Evolutionary conservation across 2,888 invertebrate genomes (phyloP).

Genomic region (Punctoribates punctum): DNA sequence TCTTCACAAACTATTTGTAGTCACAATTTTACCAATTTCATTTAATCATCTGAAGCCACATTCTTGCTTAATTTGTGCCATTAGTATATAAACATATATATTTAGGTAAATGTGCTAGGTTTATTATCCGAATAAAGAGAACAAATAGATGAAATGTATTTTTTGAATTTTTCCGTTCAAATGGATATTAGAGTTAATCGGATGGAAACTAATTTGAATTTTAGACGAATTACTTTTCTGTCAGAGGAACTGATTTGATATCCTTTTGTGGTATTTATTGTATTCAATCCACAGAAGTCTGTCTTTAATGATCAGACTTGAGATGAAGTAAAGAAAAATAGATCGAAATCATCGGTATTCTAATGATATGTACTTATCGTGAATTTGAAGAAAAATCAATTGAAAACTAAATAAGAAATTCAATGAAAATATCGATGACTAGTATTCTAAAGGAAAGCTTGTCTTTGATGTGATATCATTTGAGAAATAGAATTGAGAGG

Average conservation of each 20-base stretch:
- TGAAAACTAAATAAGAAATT: neutral
- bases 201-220: neutral
- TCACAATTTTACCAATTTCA: too few relatives aligned
- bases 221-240: neutral
- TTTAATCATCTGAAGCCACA: too few relatives aligned
- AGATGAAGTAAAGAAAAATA: neutral
- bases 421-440: slow-evolving; percentile 18
- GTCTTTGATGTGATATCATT: slow-evolving; percentile 2
- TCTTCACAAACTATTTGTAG: too few relatives aligned
- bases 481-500: neutral
- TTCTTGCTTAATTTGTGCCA: too few relatives aligned
- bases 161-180: neutral
- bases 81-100: too few relatives aligned
- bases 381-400: neutral
- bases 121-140: too few relatives aligned
- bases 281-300: neutral
- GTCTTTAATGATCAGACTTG: slow-evolving; percentile 8
- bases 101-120: too few relatives aligned
- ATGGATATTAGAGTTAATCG: neutral
- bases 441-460: neutral
- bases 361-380: neutral
- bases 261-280: neutral
- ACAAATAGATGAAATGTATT: too few relatives aligned
- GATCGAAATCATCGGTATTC: slow-evolving; percentile 1
- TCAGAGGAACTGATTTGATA: neutral